Evolutionary conservation across 2,888 invertebrate species (phyloP).

Genomic region (Tetragonisca angustula): DNA sequence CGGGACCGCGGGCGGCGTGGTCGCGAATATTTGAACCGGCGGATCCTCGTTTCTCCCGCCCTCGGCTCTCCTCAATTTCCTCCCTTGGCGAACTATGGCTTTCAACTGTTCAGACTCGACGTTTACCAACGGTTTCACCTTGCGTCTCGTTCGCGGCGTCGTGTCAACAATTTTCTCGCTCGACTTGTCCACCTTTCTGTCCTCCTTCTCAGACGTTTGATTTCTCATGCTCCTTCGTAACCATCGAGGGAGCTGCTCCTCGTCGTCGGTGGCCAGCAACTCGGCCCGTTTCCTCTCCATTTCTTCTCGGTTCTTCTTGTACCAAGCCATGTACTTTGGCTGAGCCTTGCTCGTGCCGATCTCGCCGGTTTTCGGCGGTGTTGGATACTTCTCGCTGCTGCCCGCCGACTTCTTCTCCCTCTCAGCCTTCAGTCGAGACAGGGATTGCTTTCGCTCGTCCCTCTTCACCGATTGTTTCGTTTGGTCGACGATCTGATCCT

Average conservation of each 20-base stretch:
- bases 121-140: slow-evolving; percentile 80
- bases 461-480: slow-evolving; percentile 11
- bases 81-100: slow-evolving; percentile 82
- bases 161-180: slow-evolving; percentile 67
- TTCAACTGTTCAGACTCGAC: slow-evolving; percentile 82
- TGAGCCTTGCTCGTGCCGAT: slow-evolving; percentile 72
- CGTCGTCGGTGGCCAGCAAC: slow-evolving; percentile 69
- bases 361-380: slow-evolving; percentile 47
- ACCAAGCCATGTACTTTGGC: slow-evolving; percentile 83
- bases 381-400: slow-evolving; percentile 40
- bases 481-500: neutral
- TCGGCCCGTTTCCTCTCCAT: slow-evolving; percentile 77
- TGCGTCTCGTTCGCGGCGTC: slow-evolving; percentile 72
- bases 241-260: slow-evolving; percentile 74
- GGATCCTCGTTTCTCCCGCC: slow-evolving; percentile 82
- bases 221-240: slow-evolving; percentile 66
- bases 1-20: slow-evolving; percentile 82
- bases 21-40: slow-evolving; percentile 80
- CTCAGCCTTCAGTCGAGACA: slow-evolving; percentile 35
- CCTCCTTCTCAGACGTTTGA: slow-evolving; percentile 56
- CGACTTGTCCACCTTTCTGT: slow-evolving; percentile 42
- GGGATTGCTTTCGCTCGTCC: slow-evolving; percentile 30
- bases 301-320: slow-evolving; percentile 80
- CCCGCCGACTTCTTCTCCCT: slow-evolving; percentile 48
- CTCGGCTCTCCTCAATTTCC: slow-evolving; percentile 82